These are phyloP conservation scores for Microctonus brassicae DNA, from an alignment of 2,888 invertebrate species.

Conservation along the genomic window DNA sequence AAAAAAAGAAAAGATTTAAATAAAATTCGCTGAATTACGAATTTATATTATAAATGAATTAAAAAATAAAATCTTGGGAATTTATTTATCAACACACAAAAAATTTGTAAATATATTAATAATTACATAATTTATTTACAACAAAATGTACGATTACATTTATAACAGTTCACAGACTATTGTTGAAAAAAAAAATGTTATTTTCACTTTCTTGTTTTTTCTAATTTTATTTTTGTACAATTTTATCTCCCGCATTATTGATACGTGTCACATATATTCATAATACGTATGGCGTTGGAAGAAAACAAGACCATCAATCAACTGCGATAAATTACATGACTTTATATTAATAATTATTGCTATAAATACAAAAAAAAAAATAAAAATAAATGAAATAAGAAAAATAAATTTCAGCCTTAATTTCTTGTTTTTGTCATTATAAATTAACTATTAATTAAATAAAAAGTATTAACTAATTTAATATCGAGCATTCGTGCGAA, in stretches of 20 bases:
- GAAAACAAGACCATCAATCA: not conserved
- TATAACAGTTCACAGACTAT: not conserved
- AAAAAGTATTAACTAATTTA: no score
- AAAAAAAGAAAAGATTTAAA: not conserved
- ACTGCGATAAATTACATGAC: not conserved
- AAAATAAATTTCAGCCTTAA: not conserved
- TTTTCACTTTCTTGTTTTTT: not conserved
- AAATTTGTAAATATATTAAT: slow-evolving; percentile 40
- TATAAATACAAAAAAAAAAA: not conserved
- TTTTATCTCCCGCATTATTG: not conserved
- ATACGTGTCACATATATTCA: not conserved
- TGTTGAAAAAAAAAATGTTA: not conserved
- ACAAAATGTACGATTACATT: slow-evolving; percentile 21
- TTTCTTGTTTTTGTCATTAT: no score
- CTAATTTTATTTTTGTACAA: not conserved
- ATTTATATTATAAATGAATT: no score
- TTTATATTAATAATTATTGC: no score
- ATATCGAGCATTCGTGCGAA: no score
- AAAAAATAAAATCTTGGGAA: no score
- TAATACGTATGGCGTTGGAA: no score
- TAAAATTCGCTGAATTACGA: not conserved
- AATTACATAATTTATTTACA: slow-evolving; percentile 42
- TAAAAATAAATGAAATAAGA: not conserved
- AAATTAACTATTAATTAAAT: no score
- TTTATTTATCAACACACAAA: no score